These are phyloP conservation scores for Clangula hyemalis DNA, from an alignment of 2,797 vertebrate genomes.

Conservation along the genomic window DNA sequence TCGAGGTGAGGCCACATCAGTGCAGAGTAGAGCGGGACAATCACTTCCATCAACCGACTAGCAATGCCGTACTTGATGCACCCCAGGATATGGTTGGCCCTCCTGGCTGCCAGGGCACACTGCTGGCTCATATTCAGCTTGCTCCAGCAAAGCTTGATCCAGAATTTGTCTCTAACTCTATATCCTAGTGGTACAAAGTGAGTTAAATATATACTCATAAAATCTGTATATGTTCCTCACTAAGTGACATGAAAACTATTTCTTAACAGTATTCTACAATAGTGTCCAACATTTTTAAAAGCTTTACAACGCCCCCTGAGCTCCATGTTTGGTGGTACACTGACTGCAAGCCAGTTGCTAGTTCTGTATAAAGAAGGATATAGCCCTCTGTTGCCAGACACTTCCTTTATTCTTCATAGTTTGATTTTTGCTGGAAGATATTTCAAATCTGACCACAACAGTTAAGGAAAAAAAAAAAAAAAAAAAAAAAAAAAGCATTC, in stretches of 20 bases:
- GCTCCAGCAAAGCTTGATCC: neutral
- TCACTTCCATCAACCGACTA: no score
- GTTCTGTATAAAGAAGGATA: conserved; percentile 27
- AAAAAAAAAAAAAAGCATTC: conserved; percentile 25
- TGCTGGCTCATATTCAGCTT: no score
- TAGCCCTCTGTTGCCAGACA: conserved; percentile 27
- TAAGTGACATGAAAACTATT: neutral
- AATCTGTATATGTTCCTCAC: neutral
- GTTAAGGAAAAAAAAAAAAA: conserved; percentile 21
- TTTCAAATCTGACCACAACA: conserved; percentile 72
- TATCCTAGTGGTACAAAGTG: neutral
- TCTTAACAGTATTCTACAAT: neutral
- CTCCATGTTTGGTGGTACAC: neutral
- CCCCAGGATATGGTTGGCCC: no score
- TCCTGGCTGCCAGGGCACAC: no score
- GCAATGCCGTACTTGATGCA: no score
- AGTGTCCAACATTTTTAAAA: neutral
- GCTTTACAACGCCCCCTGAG: neutral
- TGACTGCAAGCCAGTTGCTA: conserved; percentile 6
- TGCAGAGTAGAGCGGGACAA: no score
- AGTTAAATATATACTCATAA: neutral
- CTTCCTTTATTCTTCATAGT: conserved; percentile 68
- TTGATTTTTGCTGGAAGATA: conserved; percentile 69
- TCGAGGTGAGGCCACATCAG: no score
- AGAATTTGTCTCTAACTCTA: neutral